Evolutionary conservation across 2,113 vertebrate species (phyloP).

Genomic region (Hystrix brachyura): DNA sequence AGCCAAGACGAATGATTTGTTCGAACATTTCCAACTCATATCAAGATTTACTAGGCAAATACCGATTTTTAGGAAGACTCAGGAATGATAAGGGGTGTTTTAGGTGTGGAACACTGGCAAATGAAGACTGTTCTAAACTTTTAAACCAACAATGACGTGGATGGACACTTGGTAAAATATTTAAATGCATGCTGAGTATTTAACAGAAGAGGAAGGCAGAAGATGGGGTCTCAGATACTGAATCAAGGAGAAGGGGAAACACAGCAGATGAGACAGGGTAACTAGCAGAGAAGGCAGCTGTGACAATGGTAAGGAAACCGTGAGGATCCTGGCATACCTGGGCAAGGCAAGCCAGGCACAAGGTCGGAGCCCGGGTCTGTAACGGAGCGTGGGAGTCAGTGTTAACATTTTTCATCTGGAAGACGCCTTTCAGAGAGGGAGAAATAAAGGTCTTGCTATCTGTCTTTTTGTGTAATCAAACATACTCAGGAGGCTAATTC

Average conservation of each 20-base stretch:
- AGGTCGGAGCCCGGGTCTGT: not conserved
- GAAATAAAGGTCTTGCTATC: slow-evolving; percentile 11
- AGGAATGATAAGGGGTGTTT: slow-evolving; percentile 27
- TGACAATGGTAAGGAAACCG: not conserved
- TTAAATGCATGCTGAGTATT: not conserved
- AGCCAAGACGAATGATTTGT: slow-evolving; percentile 46
- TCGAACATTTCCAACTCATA: slow-evolving; percentile 30
- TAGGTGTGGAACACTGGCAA: not conserved
- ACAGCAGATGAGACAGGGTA: not conserved
- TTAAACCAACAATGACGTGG: not conserved
- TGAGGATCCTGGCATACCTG: not conserved
- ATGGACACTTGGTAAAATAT: slow-evolving; percentile 16
- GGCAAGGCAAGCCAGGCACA: not conserved
- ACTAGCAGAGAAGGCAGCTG: not conserved
- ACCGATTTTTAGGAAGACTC: not conserved
- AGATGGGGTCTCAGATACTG: not conserved
- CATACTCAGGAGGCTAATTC: slow-evolving; percentile 50
- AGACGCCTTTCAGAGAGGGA: slow-evolving; percentile 36
- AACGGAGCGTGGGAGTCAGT: not conserved
- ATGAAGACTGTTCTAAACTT: not conserved
- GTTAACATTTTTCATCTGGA: not conserved
- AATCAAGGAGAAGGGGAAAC: not conserved
- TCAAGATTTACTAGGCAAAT: not conserved
- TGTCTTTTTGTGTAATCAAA: slow-evolving; percentile 12
- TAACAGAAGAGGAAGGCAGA: slow-evolving; percentile 29